Percentiles rank a stretch among this genome's conserved stretches.
phyloP scores from a whole-genome alignment of 2,888 invertebrate genomes.

The Aspidiotus destructor region DNA sequence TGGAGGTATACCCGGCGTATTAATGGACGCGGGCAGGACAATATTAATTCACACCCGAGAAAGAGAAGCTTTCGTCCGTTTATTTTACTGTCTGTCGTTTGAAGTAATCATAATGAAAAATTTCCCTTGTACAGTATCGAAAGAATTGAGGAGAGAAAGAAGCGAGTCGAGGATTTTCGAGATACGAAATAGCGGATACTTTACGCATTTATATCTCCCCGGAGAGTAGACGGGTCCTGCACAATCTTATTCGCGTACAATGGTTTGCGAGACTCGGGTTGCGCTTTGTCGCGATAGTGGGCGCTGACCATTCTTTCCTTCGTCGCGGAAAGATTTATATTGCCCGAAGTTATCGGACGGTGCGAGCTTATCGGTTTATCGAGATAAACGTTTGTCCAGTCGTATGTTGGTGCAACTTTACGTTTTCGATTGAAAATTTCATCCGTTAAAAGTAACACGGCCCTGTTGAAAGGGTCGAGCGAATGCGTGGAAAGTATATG shows the following conservation, averaged over 20 bases:
- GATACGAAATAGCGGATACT: conserved; percentile 18
- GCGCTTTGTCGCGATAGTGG: no score
- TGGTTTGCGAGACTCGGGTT: conserved; percentile 14
- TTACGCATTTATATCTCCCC: conserved; percentile 35
- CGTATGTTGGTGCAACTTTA: conserved; percentile 20
- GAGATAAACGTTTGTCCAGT: conserved; percentile 24
- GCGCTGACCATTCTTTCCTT: not conserved
- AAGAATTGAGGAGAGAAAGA: conserved; percentile 10
- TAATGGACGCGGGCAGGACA: no score
- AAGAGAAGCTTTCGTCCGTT: not conserved
- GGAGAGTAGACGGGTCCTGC: conserved; percentile 28
- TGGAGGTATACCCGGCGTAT: not conserved
- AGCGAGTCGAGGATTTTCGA: conserved; percentile 11
- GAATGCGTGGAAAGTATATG: not conserved
- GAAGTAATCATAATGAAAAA: conserved; percentile 33
- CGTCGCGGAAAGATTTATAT: conserved; percentile 25
- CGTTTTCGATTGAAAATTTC: not conserved
- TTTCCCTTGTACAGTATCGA: conserved; percentile 12
- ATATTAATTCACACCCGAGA: no score
- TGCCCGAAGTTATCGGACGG: conserved; percentile 2
- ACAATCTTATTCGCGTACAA: conserved; percentile 29
- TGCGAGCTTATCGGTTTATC: conserved; percentile 15
- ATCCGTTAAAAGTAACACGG: not conserved
- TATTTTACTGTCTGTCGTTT: conserved; percentile 25
- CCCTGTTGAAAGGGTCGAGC: not conserved